Percentiles rank a stretch among this genome's conserved stretches.
Evolutionary conservation across 2,797 vertebrate species (phyloP).

Genomic region (Oreochromis grahami): DNA sequence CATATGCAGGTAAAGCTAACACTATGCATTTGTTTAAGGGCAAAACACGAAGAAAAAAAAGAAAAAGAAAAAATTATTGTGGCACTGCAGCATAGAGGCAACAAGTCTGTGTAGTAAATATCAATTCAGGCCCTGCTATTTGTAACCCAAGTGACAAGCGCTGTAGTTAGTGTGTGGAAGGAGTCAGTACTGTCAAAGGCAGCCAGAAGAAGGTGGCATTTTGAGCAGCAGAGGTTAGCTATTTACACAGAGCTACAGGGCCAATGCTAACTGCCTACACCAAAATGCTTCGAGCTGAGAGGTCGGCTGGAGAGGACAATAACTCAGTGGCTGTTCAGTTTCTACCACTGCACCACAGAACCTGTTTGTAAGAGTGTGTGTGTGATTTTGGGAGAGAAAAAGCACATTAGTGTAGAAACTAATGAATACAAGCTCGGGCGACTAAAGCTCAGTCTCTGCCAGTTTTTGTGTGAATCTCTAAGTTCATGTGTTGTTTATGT

Average conservation of each 20-base stretch:
- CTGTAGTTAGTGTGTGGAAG: conserved; percentile 30
- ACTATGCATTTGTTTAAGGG: not conserved
- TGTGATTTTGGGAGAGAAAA: not conserved
- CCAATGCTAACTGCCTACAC: conserved; percentile 54
- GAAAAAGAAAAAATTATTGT: not conserved
- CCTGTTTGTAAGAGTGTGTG: not conserved
- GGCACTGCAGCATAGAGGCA: not conserved
- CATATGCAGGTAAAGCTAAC: not conserved
- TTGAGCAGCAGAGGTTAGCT: conserved; percentile 62
- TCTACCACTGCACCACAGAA: conserved; percentile 53
- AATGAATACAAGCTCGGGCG: not conserved
- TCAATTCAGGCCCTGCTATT: conserved; percentile 20
- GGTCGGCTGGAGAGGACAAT: conserved; percentile 56
- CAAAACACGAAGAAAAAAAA: not conserved
- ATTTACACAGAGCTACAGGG: conserved; percentile 54
- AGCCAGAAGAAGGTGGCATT: conserved; percentile 61
- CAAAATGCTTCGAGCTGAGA: conserved; percentile 43
- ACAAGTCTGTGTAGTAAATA: conserved; percentile 22
- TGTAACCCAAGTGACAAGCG: conserved; percentile 44
- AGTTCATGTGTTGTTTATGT: conserved; percentile 3
- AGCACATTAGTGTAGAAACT: not conserved
- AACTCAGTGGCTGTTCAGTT: conserved; percentile 43
- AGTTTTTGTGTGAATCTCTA: not conserved
- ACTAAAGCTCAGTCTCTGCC: not conserved
- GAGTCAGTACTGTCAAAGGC: conserved; percentile 36